Base-by-base conservation (phyloP, 2,888 invertebrate genomes). In the Megaustenia siamemsis region DNA sequence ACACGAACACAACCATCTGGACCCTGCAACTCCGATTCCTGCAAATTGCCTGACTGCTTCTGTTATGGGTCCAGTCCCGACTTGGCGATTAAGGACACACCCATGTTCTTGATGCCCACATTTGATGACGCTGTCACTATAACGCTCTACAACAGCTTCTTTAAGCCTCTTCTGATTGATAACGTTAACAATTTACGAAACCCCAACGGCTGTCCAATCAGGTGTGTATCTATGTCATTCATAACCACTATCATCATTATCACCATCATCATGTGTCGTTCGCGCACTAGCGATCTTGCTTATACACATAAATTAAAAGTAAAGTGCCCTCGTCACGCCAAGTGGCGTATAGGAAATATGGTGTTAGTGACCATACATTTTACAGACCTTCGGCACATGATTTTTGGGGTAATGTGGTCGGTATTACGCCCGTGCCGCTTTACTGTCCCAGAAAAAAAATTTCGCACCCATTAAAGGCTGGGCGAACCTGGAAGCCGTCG, bases 91-190 rank as follows among this genome's bases (percentile, higher is more conserved):
- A 18, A 8, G 1, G 81, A 81, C 71, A 68, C 69, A 71, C 81
- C 81, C 38, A 63, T 63, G 81, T 81, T 81, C 40, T 15, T 81
- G 2, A 81, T 69, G 81, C 69, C 71, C 24, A 81, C 81, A n/a
- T 81, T 80, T 35, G 81, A 81, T 35, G 81, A 71, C 24, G 71
- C 53, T 8, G 71, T 81, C 38, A 81, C 69, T 24, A 10, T 53
- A 3, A 40, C 32, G 1, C 21, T 71, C 24, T 81, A 56, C 71
- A 38, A 53, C 10, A 21, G 12, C 0, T 80, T 35, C 35, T 81
- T 53, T 56, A 8, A 38, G 81, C 28, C 53, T 24, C 49, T 81
- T 3, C 38, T 81, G 35, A 56, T 81, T 1, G 69, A 81, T 15
- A 81, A 81, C 35, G 53, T 8, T 0, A 38, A 38, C 71, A 45